Evolutionary conservation across 2,888 invertebrate species (phyloP).

Genomic region (Rhynchonema sp.): DNA sequence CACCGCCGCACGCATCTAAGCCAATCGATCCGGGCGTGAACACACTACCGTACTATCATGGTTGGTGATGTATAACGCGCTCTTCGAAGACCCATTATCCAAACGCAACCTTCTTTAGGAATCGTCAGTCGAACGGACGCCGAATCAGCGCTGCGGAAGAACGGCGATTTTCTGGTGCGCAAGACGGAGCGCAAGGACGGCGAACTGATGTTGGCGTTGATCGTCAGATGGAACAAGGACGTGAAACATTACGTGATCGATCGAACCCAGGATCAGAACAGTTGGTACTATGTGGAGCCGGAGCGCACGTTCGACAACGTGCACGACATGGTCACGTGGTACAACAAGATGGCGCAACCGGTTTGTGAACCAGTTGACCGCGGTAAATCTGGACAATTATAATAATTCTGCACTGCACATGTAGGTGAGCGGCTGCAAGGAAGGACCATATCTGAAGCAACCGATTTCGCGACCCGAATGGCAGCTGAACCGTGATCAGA

Average conservation of each 20-base stretch:
- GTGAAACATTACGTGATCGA: constrained; percentile 10
- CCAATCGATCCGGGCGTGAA: too few relatives aligned
- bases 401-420: too few relatives aligned
- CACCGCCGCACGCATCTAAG: too few relatives aligned
- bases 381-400: too few relatives aligned
- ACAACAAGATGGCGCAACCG: background rate
- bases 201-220: constrained; percentile 9
- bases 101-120: too few relatives aligned
- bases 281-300: background rate
- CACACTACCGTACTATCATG: too few relatives aligned
- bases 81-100: too few relatives aligned
- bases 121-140: constrained; percentile 11
- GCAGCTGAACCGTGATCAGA: constrained; percentile 14
- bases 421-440: too few relatives aligned
- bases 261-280: background rate
- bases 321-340: background rate
- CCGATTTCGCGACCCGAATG: constrained; percentile 10
- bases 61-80: too few relatives aligned
- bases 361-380: too few relatives aligned
- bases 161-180: constrained; percentile 13
- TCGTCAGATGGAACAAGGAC: constrained; percentile 7
- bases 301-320: background rate
- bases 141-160: constrained; percentile 8
- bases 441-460: constrained; percentile 4
- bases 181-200: constrained; percentile 9